Percentiles rank a stretch among this genome's conserved stretches.
phyloP scores from a whole-genome alignment of 2,113 vertebrate species.

The Baryphthengus martii region DNA sequence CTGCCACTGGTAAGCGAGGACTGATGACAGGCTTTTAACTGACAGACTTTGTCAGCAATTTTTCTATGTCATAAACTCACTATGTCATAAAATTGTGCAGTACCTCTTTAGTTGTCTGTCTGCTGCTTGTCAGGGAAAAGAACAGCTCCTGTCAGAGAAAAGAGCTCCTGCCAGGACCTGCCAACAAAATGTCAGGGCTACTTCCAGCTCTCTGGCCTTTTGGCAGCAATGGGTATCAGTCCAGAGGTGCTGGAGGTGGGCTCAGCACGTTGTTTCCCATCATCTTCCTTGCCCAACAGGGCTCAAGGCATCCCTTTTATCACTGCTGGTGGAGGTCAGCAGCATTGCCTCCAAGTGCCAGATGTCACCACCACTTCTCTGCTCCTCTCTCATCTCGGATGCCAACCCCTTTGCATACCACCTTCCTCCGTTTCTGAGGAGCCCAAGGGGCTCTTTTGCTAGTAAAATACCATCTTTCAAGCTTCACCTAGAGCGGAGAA shows the following conservation, averaged over 20 bases:
- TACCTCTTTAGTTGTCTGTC: background rate
- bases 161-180: background rate
- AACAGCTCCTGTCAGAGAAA: background rate
- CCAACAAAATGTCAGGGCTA: background rate
- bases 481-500: background rate
- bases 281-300: background rate
- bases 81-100: background rate
- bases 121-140: background rate
- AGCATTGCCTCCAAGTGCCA: background rate
- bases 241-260: background rate
- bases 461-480: background rate
- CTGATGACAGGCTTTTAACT: background rate
- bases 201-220: background rate
- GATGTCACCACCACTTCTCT: background rate
- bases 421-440: background rate
- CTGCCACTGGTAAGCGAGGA: background rate
- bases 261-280: background rate
- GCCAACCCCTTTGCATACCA: background rate
- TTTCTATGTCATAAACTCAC: background rate
- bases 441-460: background rate
- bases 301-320: background rate
- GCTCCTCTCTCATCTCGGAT: background rate
- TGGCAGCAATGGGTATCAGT: background rate
- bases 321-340: background rate
- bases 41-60: background rate